These are phyloP conservation scores for Chironomus striatipennis DNA, from an alignment of 1,140 invertebrate genomes.

Conservation along the genomic window DNA sequence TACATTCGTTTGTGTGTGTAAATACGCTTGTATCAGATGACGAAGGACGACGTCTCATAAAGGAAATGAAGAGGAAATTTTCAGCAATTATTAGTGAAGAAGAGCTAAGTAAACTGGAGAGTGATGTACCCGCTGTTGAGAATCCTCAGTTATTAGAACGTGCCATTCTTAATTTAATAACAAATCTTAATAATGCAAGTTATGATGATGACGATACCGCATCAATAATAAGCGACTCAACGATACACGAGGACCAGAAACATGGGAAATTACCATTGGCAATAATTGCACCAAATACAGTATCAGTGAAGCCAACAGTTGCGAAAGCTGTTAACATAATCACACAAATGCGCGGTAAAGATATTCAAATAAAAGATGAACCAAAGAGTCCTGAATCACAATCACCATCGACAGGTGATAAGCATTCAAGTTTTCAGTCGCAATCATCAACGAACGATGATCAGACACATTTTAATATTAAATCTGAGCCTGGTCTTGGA, in stretches of 20 bases:
- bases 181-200: constrained; percentile 43
- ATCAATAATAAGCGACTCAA: constrained; percentile 32
- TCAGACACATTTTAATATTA: neutral
- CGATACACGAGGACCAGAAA: constrained; percentile 27
- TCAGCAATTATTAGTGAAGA: constrained; percentile 48
- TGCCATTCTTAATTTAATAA: constrained; percentile 58
- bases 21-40: constrained; percentile 67
- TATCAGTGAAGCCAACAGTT: constrained; percentile 43
- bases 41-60: constrained; percentile 56
- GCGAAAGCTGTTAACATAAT: constrained; percentile 40
- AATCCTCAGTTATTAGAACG: constrained; percentile 55
- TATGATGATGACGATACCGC: constrained; percentile 28
- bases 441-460: neutral
- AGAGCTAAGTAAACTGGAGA: constrained; percentile 38
- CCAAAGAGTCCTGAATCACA: constrained; percentile 9
- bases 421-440: neutral
- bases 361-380: constrained; percentile 4
- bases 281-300: constrained; percentile 43
- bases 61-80: constrained; percentile 63
- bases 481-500: neutral
- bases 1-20: constrained; percentile 74
- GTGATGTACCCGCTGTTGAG: constrained; percentile 48
- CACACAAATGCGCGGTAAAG: neutral
- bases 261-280: constrained; percentile 37
- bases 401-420: neutral